phyloP scores from a whole-genome alignment of 2,888 invertebrate species.

The Terebella lapidaria region DNA sequence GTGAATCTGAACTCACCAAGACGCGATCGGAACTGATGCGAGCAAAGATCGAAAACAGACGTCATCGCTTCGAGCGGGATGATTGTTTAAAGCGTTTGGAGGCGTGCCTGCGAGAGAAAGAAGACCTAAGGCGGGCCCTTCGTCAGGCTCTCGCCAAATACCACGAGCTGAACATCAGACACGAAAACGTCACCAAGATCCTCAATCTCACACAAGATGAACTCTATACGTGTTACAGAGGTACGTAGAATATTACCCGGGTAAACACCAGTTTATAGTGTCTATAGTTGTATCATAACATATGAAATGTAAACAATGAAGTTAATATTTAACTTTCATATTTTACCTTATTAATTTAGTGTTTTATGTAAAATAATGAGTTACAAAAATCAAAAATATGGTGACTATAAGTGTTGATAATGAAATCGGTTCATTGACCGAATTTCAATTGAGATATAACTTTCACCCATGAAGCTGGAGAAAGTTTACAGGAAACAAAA shows the following conservation, averaged over 20 bases:
- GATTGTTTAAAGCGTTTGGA: background rate
- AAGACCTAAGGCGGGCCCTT: background rate
- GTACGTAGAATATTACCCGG: conserved; percentile 10
- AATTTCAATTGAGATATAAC: too few relatives aligned
- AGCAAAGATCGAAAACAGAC: background rate
- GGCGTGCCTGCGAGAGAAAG: conserved; percentile 5
- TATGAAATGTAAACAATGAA: too few relatives aligned
- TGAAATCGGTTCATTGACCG: too few relatives aligned
- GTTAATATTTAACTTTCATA: too few relatives aligned
- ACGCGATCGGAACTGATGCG: conserved; percentile 4
- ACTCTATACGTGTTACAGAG: conserved; percentile 16
- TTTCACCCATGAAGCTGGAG: too few relatives aligned
- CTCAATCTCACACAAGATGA: conserved; percentile 4
- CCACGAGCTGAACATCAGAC: conserved; percentile 16
- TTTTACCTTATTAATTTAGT: too few relatives aligned
- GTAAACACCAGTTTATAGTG: background rate
- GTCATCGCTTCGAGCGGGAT: background rate
- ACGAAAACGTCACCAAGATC: conserved; percentile 9
- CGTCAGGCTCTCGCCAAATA: conserved; percentile 11
- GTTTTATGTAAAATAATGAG: too few relatives aligned
- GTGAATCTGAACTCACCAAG: background rate
- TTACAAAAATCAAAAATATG: too few relatives aligned
- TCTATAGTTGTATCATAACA: too few relatives aligned
- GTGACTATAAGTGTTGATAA: too few relatives aligned
- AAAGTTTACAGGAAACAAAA: too few relatives aligned